Evolutionary conservation across 2,113 vertebrate species (phyloP).

Genomic region (Opisthocomus hoazin): DNA sequence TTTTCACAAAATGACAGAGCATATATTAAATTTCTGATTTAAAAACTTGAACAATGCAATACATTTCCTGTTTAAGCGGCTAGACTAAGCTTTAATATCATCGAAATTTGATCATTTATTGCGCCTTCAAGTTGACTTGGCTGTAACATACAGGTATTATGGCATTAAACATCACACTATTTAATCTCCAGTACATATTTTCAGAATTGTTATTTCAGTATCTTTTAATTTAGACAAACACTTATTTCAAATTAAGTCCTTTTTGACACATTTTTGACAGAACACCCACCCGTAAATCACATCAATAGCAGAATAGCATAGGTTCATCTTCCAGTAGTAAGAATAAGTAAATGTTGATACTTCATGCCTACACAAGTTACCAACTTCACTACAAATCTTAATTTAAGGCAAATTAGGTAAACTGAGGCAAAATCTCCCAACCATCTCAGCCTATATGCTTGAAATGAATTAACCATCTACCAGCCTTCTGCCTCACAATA

Average conservation of each 20-base stretch:
- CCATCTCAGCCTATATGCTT: neutral
- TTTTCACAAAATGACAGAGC: neutral
- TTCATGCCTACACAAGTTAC: neutral
- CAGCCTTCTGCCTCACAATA: neutral
- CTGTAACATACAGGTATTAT: neutral
- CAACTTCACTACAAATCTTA: neutral
- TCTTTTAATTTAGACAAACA: neutral
- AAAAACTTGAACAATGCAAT: neutral
- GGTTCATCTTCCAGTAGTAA: neutral
- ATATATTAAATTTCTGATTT: neutral
- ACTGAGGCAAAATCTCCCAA: neutral
- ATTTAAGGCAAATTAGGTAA: neutral
- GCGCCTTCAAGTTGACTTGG: neutral
- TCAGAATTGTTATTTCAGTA: neutral
- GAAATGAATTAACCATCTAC: neutral
- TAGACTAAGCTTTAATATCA: neutral
- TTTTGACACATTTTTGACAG: neutral
- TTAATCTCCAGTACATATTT: neutral
- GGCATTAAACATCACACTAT: neutral
- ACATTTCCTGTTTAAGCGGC: neutral
- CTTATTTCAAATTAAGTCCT: neutral
- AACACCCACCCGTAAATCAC: neutral
- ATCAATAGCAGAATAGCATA: neutral
- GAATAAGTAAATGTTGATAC: neutral
- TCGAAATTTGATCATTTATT: neutral